A percentile compares a stretch with the other conserved stretches of the same genome.
Evolutionary conservation across 1,140 invertebrate genomes (phyloP).

Genomic region (Battus philenor): DNA sequence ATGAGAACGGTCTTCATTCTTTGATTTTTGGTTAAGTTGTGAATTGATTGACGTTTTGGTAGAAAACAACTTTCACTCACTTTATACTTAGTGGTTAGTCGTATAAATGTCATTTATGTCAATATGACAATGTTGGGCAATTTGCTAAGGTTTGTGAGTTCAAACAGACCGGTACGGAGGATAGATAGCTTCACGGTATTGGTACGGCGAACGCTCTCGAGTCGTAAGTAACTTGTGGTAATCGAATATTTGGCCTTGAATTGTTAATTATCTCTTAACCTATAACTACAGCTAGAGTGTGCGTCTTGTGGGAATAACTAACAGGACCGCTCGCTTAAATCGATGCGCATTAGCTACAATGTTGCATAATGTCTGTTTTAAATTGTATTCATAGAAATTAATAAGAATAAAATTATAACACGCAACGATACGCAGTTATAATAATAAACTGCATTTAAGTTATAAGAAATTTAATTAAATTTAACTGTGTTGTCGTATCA

Average conservation of each 20-base stretch:
- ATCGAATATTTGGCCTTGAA: constrained; percentile 24
- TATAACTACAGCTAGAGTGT: not conserved
- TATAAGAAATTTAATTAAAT: no score
- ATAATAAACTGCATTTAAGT: no score
- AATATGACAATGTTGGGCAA: constrained; percentile 69
- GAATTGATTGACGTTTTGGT: constrained; percentile 33
- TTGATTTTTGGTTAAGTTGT: constrained; percentile 11
- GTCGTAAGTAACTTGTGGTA: constrained; percentile 38
- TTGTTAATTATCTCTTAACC: constrained; percentile 12
- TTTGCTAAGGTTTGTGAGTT: constrained; percentile 51
- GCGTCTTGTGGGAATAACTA: not conserved
- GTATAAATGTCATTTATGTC: constrained; percentile 52
- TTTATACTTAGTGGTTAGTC: constrained; percentile 28
- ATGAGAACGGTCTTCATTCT: constrained; percentile 88
- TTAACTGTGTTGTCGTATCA: no score
- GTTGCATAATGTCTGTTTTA: constrained; percentile 2
- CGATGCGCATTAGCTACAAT: not conserved
- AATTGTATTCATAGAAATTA: no score
- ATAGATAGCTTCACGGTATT: constrained; percentile 37
- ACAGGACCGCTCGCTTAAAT: no score
- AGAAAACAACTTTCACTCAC: constrained; percentile 18
- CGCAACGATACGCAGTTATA: no score
- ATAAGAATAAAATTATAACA: no score
- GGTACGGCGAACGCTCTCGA: constrained; percentile 34
- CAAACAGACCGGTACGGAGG: constrained; percentile 36